These are phyloP conservation scores for Torymus aiolomorphi DNA, from an alignment of 2,888 invertebrate genomes.

Conservation along the genomic window DNA sequence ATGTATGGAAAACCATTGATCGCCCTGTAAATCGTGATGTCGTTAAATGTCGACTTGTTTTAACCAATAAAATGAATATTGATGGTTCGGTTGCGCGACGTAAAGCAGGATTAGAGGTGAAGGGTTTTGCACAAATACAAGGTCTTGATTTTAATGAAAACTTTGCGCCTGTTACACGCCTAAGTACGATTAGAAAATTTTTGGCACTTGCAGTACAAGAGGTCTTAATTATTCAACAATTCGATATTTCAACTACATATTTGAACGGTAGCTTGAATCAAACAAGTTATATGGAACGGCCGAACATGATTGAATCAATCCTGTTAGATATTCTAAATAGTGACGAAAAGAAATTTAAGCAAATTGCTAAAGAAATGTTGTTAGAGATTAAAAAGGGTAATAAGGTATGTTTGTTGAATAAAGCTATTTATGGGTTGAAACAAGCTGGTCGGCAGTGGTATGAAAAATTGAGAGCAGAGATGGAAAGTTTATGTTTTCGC, in stretches of 20 bases:
- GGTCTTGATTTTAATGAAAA: slow-evolving; percentile 4
- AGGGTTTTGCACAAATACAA: background rate
- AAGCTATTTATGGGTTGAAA: too few species aligned
- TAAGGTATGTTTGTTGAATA: too few species aligned
- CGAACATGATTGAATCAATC: background rate
- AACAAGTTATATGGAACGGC: background rate
- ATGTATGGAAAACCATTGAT: slow-evolving; percentile 25
- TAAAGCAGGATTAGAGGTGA: slow-evolving; percentile 11
- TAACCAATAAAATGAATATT: background rate
- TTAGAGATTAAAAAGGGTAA: too few species aligned
- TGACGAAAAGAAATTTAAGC: too few species aligned
- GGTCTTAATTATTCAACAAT: background rate
- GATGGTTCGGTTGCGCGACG: background rate
- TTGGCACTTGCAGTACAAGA: background rate
- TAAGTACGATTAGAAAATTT: background rate
- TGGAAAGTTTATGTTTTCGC: too few species aligned
- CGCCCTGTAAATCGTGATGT: slow-evolving; percentile 17
- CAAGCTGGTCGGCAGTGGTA: too few species aligned
- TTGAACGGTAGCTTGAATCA: slow-evolving; percentile 3
- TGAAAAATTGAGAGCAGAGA: too few species aligned
- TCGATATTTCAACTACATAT: slow-evolving; percentile 1
- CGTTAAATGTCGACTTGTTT: background rate
- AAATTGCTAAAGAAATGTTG: too few species aligned
- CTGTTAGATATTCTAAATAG: too few species aligned
- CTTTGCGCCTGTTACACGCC: slow-evolving; percentile 9